Percentiles rank a stretch among this genome's conserved stretches.
phyloP scores from a whole-genome alignment of 2,113 vertebrate genomes.

The Xiphias gladius region DNA sequence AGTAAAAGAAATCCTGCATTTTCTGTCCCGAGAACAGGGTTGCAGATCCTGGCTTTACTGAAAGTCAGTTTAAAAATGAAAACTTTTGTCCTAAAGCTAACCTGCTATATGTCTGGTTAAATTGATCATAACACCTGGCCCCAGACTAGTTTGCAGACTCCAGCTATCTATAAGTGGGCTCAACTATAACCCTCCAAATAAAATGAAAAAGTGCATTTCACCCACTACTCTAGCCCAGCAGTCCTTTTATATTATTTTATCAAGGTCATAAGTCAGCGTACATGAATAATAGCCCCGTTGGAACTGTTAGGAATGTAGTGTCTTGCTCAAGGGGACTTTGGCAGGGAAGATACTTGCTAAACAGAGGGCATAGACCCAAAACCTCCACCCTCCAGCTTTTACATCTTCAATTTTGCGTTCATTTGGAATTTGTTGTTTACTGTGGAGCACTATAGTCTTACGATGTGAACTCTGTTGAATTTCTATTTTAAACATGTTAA shows the following conservation, averaged over 20 bases:
- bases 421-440: not conserved
- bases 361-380: not conserved
- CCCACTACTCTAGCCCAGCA: not conserved
- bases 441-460: not conserved
- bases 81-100: not conserved
- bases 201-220: not conserved
- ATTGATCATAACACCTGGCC: not conserved
- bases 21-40: not conserved
- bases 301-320: slow-evolving; percentile 90
- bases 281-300: slow-evolving; percentile 29
- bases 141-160: not conserved
- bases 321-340: not conserved
- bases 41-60: not conserved
- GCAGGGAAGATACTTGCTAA: not conserved
- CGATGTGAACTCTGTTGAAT: not conserved
- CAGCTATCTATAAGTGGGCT: not conserved
- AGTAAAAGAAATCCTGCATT: not conserved
- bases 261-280: not conserved
- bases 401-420: not conserved
- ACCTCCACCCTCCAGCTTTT: not conserved
- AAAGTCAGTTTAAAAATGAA: not conserved
- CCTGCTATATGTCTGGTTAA: not conserved
- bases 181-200: not conserved
- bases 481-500: not conserved
- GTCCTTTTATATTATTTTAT: not conserved